Conservation (phyloP, 2,113 vertebrate genomes). For the Amia ocellicauda region DNA sequence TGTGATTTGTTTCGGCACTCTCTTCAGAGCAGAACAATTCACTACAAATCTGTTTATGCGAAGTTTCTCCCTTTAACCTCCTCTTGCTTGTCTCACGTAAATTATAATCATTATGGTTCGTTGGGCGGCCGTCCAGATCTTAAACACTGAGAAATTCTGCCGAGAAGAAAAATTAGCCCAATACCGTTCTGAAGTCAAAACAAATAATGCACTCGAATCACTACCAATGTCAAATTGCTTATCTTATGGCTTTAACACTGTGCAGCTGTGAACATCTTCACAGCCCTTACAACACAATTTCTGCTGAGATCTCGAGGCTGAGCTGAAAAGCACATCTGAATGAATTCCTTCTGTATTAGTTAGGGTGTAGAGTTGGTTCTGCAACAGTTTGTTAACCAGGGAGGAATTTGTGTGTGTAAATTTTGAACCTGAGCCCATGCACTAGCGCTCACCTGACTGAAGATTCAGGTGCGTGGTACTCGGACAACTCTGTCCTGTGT, state of each 20-base stretch:
- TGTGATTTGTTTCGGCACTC: not conserved
- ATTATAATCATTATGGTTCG: no score
- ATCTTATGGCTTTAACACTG: not conserved
- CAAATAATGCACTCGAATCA: not conserved
- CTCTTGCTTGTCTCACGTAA: not conserved
- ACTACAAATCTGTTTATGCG: conserved; percentile 3
- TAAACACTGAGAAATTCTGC: not conserved
- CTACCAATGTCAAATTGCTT: not conserved
- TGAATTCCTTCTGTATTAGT: no score
- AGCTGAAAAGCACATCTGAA: no score
- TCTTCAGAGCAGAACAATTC: conserved; percentile 14
- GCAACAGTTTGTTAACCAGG: no score
- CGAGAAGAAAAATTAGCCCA: no score
- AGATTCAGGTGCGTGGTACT: not conserved
- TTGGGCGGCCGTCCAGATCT: not conserved
- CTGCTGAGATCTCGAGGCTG: not conserved
- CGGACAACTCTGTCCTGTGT: not conserved
- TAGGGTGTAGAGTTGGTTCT: no score
- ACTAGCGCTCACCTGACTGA: no score
- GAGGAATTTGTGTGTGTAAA: no score
- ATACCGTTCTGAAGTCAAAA: not conserved
- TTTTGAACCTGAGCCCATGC: no score
- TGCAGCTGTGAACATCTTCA: not conserved
- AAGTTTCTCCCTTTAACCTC: not conserved
- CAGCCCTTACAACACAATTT: not conserved